These are phyloP conservation scores for Toxotes jaculatrix DNA, from an alignment of 2,113 vertebrate genomes.

Conservation along the genomic window DNA sequence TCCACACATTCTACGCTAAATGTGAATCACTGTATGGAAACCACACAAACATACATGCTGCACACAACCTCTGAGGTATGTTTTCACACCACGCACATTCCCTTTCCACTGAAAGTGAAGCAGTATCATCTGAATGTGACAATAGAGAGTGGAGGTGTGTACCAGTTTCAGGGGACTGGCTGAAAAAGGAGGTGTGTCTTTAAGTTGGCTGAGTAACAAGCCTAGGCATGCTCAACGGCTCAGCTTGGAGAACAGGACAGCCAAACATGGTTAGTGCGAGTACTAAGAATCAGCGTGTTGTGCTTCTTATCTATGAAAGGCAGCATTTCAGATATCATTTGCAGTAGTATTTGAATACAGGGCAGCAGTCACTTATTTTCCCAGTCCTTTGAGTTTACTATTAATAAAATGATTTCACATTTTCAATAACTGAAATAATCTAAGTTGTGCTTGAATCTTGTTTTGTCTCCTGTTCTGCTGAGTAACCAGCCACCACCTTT, in stretches of 20 bases:
- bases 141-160: constrained; percentile 63
- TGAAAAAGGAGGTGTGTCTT: constrained; percentile 72
- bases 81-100: constrained; percentile 55
- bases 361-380: not conserved
- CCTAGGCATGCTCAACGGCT: constrained; percentile 58
- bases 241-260: constrained; percentile 59
- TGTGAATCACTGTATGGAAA: constrained; percentile 46
- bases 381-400: not conserved
- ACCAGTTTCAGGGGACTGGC: constrained; percentile 71
- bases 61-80: constrained; percentile 53
- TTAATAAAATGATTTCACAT: not conserved
- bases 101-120: constrained; percentile 72
- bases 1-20: constrained; percentile 55
- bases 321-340: not conserved
- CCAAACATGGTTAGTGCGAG: constrained; percentile 13
- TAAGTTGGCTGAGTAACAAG: constrained; percentile 57
- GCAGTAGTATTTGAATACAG: not conserved
- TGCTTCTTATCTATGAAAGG: constrained; percentile 13
- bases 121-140: constrained; percentile 75
- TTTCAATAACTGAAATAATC: not conserved
- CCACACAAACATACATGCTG: constrained; percentile 53
- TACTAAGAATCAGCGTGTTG: constrained; percentile 22
- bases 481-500: constrained; percentile 16
- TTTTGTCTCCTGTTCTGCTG: constrained; percentile 13
- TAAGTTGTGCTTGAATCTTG: not conserved